Evolutionary conservation across 1,140 invertebrate species (phyloP), one percentile per base, ranked within the genome.

Genomic region (Pogonognathellus flavescens): DNA sequence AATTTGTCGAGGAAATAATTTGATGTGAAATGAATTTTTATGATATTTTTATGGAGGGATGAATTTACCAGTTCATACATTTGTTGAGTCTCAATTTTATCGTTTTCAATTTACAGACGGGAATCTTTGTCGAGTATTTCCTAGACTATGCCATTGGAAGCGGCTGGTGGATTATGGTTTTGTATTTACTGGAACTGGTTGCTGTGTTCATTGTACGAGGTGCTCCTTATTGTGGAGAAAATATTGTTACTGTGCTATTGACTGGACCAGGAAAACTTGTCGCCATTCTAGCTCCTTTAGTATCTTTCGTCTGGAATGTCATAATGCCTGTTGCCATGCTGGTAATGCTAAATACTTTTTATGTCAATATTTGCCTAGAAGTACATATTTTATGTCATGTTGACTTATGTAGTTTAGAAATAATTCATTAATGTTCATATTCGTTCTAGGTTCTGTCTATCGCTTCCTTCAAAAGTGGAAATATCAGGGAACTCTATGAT

Each of bases 221-320:
- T 9, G 93, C 95, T 25, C 96, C 96, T 0, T 96, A 96, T 89
- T 94, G 94, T 84, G 95, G 95, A 0, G 95, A 97, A 89, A 94
- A 94, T 31, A 92, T 97, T 60, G 95, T 96, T 1, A 93, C 93
- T 6, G 94, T 95, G 87, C 90, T 96, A 59, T 89, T 89, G 18
- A 84, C 84, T 3, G 88, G 87, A 31, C 52, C 80, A 13, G 88
- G 85, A 85, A 89, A 87, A 88, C 57, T 87, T 83, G 83, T 70
- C 20, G 87, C 82, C 70, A 80, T 84, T 82, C 70, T 93, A 9
- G 94, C 94, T 10, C 93, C 94, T 4, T 90, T 96, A 31, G 90
- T 97, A 5, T 95, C 95, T n/a, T 95, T 97, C 89, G 94, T 94
- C 0, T 97, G 96, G 96, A 97, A 96, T 90, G 95, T 97, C 7